Evolutionary conservation across 2,113 vertebrate genomes (phyloP).

Genomic region (Theropithecus gelada): DNA sequence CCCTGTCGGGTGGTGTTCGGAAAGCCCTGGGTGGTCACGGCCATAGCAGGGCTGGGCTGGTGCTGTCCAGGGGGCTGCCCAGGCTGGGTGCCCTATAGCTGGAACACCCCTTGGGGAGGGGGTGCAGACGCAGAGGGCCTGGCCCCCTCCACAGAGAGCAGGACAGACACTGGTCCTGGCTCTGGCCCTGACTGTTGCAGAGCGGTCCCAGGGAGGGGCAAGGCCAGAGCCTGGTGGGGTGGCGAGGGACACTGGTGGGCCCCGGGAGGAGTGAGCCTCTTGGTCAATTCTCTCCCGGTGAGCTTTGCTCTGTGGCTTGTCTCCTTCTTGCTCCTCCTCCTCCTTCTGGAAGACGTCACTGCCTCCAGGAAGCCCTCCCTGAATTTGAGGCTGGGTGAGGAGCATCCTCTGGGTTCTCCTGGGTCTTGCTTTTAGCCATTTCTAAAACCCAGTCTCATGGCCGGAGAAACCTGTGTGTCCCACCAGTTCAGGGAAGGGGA

Average conservation of each 20-base stretch:
- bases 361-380: background rate
- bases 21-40: background rate
- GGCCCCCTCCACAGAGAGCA: background rate
- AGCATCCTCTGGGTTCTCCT: background rate
- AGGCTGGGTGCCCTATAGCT: background rate
- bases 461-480: background rate
- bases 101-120: background rate
- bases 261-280: background rate
- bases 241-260: fast-evolving
- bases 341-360: background rate
- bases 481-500: too few species aligned
- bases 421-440: too few species aligned
- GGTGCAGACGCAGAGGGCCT: fast-evolving
- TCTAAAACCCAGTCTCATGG: background rate
- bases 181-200: too few species aligned
- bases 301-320: background rate
- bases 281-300: background rate
- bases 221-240: background rate
- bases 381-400: background rate
- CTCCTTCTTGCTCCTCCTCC: background rate
- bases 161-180: background rate
- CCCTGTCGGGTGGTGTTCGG: too few species aligned
- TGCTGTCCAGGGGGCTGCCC: fast-evolving
- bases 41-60: fast-evolving
- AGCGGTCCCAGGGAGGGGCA: fast-evolving